phyloP scores from a whole-genome alignment of 1,140 invertebrate species.

The Lutraria rhynchaena region DNA sequence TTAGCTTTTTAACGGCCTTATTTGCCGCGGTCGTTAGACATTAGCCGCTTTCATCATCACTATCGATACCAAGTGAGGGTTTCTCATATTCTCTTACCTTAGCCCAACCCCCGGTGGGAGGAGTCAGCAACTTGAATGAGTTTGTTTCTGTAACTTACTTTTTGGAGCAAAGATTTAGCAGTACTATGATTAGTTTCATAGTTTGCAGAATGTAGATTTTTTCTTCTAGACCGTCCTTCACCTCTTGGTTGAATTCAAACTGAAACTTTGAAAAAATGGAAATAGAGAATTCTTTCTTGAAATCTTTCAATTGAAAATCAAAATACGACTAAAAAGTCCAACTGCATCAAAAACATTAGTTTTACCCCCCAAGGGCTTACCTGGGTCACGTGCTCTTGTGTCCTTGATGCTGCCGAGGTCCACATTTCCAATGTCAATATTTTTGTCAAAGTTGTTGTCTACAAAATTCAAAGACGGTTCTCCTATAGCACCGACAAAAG shows the following conservation, averaged over 20 bases:
- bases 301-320: background rate
- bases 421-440: too few species aligned
- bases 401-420: background rate
- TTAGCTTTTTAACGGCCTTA: slow-evolving; percentile 3
- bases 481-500: too few species aligned
- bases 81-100: slow-evolving; percentile 18
- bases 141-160: slow-evolving; percentile 5
- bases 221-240: too few species aligned
- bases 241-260: too few species aligned
- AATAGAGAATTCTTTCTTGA: background rate
- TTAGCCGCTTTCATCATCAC: slow-evolving; percentile 22
- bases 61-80: slow-evolving; percentile 2
- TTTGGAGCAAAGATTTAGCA: background rate
- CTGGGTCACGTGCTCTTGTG: background rate
- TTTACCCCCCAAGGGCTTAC: background rate
- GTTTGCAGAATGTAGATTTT: too few species aligned
- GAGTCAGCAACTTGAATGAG: slow-evolving; percentile 5
- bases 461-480: too few species aligned
- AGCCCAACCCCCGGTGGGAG: slow-evolving; percentile 26
- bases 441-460: background rate
- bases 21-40: background rate
- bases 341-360: background rate
- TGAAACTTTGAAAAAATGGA: too few species aligned
- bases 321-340: slow-evolving; percentile 10
- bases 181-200: background rate